These are phyloP conservation scores for Acrocephalus arundinaceus DNA, from an alignment of 2,113 vertebrate genomes.

Conservation along the genomic window DNA sequence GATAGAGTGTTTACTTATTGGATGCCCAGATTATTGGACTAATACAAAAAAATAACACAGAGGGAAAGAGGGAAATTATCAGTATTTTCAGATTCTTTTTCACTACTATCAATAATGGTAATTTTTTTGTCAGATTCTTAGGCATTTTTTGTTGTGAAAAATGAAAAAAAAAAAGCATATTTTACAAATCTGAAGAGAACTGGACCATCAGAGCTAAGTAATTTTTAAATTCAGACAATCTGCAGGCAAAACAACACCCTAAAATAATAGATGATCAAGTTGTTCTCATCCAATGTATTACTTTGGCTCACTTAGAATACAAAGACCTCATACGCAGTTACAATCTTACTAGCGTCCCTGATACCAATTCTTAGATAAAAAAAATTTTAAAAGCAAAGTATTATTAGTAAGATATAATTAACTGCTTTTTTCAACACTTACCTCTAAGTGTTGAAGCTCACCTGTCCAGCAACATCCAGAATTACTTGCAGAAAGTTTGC, in stretches of 20 bases:
- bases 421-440: neutral
- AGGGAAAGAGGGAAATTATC: neutral
- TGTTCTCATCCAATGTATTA: neutral
- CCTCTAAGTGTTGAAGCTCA: neutral
- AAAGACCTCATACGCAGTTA: neutral
- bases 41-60: neutral
- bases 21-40: neutral
- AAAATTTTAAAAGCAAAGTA: neutral
- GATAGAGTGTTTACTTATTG: neutral
- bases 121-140: neutral
- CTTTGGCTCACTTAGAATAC: neutral
- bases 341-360: neutral
- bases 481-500: neutral
- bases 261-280: neutral
- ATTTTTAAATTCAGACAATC: neutral
- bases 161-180: neutral
- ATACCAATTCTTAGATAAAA: neutral
- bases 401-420: neutral
- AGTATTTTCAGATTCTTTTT: neutral
- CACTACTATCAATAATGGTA: neutral
- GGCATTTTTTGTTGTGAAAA: neutral
- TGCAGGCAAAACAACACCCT: neutral
- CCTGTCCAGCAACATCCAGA: neutral
- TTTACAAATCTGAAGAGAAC: neutral
- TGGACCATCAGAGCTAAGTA: neutral